Conservation (phyloP, 2,888 invertebrate genomes). For the Apamea epomidion region DNA sequence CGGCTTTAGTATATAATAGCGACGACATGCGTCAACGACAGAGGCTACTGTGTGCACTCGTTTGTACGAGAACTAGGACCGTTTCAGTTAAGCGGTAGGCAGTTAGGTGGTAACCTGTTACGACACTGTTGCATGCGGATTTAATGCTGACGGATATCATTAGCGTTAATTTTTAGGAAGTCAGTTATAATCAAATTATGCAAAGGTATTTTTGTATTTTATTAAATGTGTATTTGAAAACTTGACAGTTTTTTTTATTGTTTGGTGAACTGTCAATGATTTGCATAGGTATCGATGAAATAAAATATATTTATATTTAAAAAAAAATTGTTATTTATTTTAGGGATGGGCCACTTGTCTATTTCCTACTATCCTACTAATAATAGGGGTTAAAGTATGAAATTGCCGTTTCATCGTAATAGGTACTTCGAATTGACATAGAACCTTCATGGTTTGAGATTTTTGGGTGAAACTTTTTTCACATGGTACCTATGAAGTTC, state of each 20-base stretch:
- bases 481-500: too few species aligned
- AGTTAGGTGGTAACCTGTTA: too few species aligned
- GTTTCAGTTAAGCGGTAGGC: not conserved
- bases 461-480: too few species aligned
- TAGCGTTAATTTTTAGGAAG: not conserved
- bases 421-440: too few species aligned
- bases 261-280: not conserved
- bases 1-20: not conserved
- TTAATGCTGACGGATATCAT: not conserved
- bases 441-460: too few species aligned
- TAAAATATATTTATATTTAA: not conserved
- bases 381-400: too few species aligned
- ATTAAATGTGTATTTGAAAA: not conserved
- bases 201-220: not conserved
- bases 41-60: too few species aligned
- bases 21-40: not conserved
- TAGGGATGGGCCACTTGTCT: not conserved
- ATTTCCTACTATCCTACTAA: too few species aligned
- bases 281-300: not conserved
- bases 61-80: not conserved
- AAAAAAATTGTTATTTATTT: not conserved
- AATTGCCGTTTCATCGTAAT: too few species aligned
- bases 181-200: not conserved
- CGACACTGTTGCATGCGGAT: not conserved
- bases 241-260: not conserved